Conservation (phyloP, 2,888 invertebrate species). For the Drosophila vallismaia region DNA sequence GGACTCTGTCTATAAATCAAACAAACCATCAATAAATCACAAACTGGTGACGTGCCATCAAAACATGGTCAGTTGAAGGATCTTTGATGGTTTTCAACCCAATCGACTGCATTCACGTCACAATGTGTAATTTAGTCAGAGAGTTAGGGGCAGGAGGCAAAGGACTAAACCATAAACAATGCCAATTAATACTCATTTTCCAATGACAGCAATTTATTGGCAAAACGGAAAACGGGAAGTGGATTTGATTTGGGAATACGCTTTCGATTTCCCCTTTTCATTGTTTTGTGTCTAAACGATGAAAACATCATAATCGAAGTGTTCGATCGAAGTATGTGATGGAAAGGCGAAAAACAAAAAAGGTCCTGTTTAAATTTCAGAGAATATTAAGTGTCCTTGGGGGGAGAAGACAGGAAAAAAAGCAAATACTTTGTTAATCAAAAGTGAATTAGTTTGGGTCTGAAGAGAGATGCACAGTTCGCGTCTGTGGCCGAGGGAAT, state of each 20-base stretch:
- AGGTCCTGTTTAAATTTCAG: constrained; percentile 14
- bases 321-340: neutral
- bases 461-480: too few relatives aligned
- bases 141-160: neutral
- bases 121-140: constrained; percentile 18
- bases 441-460: neutral
- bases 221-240: constrained; percentile 2
- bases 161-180: constrained; percentile 14
- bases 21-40: constrained; percentile 62
- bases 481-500: too few relatives aligned
- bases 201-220: constrained; percentile 33
- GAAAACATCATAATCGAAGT: constrained; percentile 23
- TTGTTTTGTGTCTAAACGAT: neutral
- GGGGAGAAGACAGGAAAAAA: neutral
- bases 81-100: neutral
- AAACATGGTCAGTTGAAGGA: constrained; percentile 13
- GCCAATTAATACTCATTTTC: constrained; percentile 36
- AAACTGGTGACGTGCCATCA: constrained; percentile 51
- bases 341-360: neutral
- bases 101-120: constrained; percentile 26
- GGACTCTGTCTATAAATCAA: constrained; percentile 56
- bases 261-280: neutral
- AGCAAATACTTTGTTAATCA: neutral
- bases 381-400: constrained; percentile 1
- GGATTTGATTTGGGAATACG: constrained; percentile 8